Evolutionary conservation across 2,888 invertebrate species (phyloP).

Genomic region (Folsomia manolachei): DNA sequence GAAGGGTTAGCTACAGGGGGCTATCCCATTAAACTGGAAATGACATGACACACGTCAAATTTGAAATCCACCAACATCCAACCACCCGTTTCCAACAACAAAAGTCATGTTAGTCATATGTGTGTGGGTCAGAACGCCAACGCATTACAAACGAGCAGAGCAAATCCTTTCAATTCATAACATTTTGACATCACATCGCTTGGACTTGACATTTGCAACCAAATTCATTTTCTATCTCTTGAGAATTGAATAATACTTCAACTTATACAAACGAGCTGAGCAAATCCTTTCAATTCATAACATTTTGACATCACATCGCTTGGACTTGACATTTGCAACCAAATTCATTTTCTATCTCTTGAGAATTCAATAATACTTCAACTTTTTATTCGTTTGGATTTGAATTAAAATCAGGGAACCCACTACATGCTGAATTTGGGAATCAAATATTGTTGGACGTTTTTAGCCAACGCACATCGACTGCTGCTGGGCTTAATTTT

Average conservation of each 20-base stretch:
- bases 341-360: not conserved
- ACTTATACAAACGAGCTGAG: not conserved
- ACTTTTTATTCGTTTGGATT: not conserved
- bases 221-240: not conserved
- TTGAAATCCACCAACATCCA: not conserved
- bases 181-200: slow-evolving; percentile 1
- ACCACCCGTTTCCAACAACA: not conserved
- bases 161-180: not conserved
- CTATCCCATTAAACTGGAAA: slow-evolving; percentile 4
- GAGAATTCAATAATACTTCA: not conserved
- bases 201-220: not conserved
- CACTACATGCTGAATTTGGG: too few species aligned
- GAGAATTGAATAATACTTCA: not conserved
- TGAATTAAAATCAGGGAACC: not conserved
- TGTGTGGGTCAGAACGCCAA: not conserved
- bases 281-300: not conserved
- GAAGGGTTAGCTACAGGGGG: not conserved
- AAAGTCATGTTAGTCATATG: not conserved
- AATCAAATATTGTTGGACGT: not conserved
- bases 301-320: slow-evolving; percentile 1
- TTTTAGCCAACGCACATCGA: not conserved
- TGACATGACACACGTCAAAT: slow-evolving; percentile 15
- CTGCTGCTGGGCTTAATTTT: not conserved
- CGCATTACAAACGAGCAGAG: not conserved
- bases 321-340: not conserved